A percentile compares a stretch with the other conserved stretches of the same genome.
These are phyloP conservation scores for Axinella damicornis DNA, from an alignment of 37 sponge, comb jelly and placozoan genomes.

Conservation along the genomic window DNA sequence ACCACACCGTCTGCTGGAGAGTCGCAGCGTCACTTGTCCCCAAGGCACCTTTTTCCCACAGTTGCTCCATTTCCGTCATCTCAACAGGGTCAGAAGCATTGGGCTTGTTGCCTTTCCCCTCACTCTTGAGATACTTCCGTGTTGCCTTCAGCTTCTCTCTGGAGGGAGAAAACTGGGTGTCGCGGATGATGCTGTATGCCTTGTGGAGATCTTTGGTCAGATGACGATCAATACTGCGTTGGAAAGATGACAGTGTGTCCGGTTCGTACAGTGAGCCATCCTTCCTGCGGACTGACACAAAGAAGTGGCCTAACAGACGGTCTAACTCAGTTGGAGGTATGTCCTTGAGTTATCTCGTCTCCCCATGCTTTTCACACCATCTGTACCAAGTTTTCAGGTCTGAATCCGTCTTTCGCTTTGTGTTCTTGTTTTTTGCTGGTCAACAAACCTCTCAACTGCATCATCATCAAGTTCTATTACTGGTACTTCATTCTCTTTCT, in stretches of 20 bases:
- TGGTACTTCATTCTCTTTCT: too few relatives aligned
- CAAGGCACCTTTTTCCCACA: conserved; percentile 1
- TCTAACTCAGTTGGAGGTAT: neutral
- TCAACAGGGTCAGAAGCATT: conserved; percentile 15
- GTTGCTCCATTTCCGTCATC: neutral
- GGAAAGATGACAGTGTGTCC: neutral
- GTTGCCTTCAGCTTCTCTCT: conserved; percentile 3
- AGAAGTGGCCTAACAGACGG: neutral
- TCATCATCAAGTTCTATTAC: too few relatives aligned
- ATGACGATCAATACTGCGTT: conserved; percentile 12
- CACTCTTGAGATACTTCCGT: conserved; percentile 1
- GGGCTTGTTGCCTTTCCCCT: conserved; percentile 21
- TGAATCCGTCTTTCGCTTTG: too few relatives aligned
- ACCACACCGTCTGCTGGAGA: conserved; percentile 10
- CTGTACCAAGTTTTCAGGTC: neutral
- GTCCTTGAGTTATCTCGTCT: conserved; percentile 7
- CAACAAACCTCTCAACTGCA: too few relatives aligned
- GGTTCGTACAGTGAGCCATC: conserved; percentile 16
- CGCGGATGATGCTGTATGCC: neutral
- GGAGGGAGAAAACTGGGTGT: conserved; percentile 1
- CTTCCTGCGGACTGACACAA: neutral
- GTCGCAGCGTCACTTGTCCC: neutral
- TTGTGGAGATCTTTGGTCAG: neutral
- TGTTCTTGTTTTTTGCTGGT: too few relatives aligned
- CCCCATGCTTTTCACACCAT: conserved; percentile 3